A percentile compares a stretch with the other conserved stretches of the same genome.
Conservation (phyloP, 2,888 invertebrate genomes). For the Tenthredo livida region DNA sequence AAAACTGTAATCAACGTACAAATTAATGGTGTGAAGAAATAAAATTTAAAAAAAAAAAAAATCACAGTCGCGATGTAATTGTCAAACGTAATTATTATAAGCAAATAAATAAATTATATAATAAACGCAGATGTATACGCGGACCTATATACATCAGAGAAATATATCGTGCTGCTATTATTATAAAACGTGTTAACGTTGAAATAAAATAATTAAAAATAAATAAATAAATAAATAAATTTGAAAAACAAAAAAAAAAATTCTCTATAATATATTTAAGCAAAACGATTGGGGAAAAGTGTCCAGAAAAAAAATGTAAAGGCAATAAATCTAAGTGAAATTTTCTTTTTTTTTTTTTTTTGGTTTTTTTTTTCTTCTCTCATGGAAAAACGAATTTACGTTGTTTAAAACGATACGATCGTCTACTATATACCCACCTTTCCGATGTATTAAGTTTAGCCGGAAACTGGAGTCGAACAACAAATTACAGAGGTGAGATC, state of each 20-base stretch:
- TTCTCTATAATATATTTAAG: not conserved
- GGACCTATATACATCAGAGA: not conserved
- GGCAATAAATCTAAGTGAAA: not conserved
- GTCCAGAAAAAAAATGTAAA: not conserved
- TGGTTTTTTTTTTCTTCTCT: not conserved
- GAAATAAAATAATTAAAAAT: not conserved
- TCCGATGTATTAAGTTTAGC: not conserved
- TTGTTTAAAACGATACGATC: not conserved
- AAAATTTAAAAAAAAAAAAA: not conserved
- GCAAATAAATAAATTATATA: not conserved
- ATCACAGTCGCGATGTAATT: not conserved
- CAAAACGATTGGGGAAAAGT: not conserved
- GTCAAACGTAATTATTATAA: not conserved
- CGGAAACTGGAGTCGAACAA: not conserved
- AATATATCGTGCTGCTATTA: not conserved
- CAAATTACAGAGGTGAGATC: not conserved
- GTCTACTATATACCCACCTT: not conserved
- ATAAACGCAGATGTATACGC: not conserved
- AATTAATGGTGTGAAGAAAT: not conserved
- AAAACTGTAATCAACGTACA: not conserved
- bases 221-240: not conserved
- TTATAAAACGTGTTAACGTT: not conserved
- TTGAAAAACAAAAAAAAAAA: not conserved
- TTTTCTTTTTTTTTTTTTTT: too few relatives aligned
- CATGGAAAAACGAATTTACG: not conserved